Evolutionary conservation across 2,888 invertebrate genomes (phyloP).

Genomic region (Lymantria monacha): DNA sequence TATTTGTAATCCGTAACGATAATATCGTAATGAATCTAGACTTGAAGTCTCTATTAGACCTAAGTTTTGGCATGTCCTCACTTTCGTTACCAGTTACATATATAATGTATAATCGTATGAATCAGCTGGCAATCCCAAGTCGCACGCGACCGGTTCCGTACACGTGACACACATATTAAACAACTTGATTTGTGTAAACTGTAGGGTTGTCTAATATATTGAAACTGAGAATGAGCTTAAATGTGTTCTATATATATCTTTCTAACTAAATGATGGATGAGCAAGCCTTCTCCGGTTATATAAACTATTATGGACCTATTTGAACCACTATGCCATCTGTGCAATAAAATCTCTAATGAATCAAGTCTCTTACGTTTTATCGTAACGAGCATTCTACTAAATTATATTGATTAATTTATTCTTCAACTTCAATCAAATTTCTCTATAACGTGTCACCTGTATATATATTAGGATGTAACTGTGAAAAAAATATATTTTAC

Average conservation of each 20-base stretch:
- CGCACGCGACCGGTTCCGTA: constrained; percentile 56
- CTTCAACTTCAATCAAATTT: too few relatives aligned
- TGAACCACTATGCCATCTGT: too few relatives aligned
- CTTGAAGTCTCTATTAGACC: constrained; percentile 29
- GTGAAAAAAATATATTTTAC: too few relatives aligned
- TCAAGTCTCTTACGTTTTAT: too few relatives aligned
- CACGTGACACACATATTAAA: constrained; percentile 61
- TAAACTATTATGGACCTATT: too few relatives aligned
- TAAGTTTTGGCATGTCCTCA: constrained; percentile 44
- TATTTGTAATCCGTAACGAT: constrained; percentile 2
- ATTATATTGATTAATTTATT: too few relatives aligned
- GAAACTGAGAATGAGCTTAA: not conserved
- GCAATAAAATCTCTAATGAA: too few relatives aligned
- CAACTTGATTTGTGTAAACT: not conserved
- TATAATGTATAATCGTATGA: constrained; percentile 44
- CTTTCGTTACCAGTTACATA: constrained; percentile 49
- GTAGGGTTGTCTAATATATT: not conserved
- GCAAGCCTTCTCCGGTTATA: too few relatives aligned
- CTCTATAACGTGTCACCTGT: too few relatives aligned
- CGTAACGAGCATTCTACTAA: too few relatives aligned
- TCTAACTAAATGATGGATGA: too few relatives aligned
- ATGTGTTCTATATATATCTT: not conserved
- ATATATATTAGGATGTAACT: too few relatives aligned
- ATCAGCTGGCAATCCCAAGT: constrained; percentile 72
- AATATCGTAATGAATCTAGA: constrained; percentile 22